These are phyloP conservation scores for Sorex fumeus DNA, from an alignment of 2,113 vertebrate species.

Conservation along the genomic window DNA sequence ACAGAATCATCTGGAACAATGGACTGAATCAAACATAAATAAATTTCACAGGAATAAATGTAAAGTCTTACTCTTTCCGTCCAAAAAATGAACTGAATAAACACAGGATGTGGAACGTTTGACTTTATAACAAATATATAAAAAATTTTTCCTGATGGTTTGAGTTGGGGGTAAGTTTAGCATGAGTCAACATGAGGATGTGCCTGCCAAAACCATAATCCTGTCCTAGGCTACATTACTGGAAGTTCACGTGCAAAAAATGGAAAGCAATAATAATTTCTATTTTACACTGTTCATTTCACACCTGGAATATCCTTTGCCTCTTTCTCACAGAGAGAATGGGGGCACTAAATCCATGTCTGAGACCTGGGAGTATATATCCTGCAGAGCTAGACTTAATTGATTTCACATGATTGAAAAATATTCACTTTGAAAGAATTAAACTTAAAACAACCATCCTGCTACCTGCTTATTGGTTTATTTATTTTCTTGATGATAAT, in stretches of 20 bases:
- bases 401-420: not conserved
- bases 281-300: slow-evolving; percentile 31
- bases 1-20: slow-evolving; percentile 70
- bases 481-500: slow-evolving; percentile 57
- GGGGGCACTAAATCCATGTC: not conserved
- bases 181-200: slow-evolving; percentile 74
- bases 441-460: not conserved
- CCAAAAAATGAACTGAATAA: slow-evolving; percentile 67
- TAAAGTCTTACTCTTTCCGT: slow-evolving; percentile 62
- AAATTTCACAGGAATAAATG: slow-evolving; percentile 73
- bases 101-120: slow-evolving; percentile 81
- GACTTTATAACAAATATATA: slow-evolving; percentile 82
- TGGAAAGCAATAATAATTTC: slow-evolving; percentile 55
- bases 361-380: not conserved
- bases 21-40: slow-evolving; percentile 67
- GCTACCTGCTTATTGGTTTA: not conserved
- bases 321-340: slow-evolving; percentile 26
- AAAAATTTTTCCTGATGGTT: slow-evolving; percentile 78
- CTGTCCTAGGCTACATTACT: slow-evolving; percentile 46
- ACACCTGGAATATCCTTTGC: slow-evolving; percentile 42
- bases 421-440: not conserved
- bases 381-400: not conserved
- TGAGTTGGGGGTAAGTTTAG: slow-evolving; percentile 71
- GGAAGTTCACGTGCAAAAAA: slow-evolving; percentile 52
- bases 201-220: slow-evolving; percentile 78